Base-by-base conservation (phyloP, 2,888 invertebrate species). In the Liopterus haemorrhoidalis region DNA sequence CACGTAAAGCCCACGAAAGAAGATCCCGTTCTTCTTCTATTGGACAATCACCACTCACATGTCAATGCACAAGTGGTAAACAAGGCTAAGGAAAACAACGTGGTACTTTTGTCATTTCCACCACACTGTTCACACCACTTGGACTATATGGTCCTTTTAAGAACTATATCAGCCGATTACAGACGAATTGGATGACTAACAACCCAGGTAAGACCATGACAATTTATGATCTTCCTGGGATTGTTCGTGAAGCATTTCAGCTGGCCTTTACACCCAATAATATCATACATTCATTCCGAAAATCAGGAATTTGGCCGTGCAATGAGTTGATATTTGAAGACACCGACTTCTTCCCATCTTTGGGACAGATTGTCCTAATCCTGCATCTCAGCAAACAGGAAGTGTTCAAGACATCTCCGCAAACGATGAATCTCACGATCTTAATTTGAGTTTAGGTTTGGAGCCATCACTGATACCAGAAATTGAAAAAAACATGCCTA, bases 31-130 rank as follows among this genome's bases (percentile, higher is more conserved):
- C 41, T 63, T 4, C 37, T 62, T 16, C 21, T 61, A 2, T 45
- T 60, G 2, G 59, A 60, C 39, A 61, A 62, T 44, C 60, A 62
- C 45, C 32, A 36, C 9, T 60, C 60, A n/a, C 61, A 62, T 41
- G 32, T 61, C 2, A 41, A 53, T 30, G 52, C 61, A 28, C 28
- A 46, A 15, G 57, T 53, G 4, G 27, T 58, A 14, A 50, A 57
- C 36, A 54, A 49, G 30, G 55, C 57, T 1, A 56, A 54, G 44
- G 40, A 31, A 14, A 60, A 60, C 38, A 33, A 22, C 6, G 49
- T 59, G 5, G 39, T 57, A 9, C 41, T 61, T 50, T 32, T 58
- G 6, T 59, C 58, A 4, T 61, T 57, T 24, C 59, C 58, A 11
- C 58, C 58, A 14, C 58, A 59, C 37, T 58, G 57, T 31, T 49